A percentile compares a stretch with the other conserved stretches of the same genome.
phyloP scores from a whole-genome alignment of 2,888 invertebrate genomes.

The Lithophane socia region DNA sequence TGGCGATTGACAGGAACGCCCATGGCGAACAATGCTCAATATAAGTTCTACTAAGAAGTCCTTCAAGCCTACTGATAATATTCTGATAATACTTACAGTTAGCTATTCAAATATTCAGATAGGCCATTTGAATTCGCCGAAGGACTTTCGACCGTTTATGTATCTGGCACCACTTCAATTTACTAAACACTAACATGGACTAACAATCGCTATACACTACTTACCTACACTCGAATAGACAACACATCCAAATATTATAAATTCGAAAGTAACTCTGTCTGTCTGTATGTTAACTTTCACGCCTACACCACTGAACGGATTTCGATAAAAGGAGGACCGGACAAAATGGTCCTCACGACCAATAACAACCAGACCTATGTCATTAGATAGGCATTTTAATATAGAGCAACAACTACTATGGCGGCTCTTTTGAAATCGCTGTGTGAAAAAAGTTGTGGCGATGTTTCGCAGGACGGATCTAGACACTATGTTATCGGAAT shows the following conservation, averaged over 20 bases:
- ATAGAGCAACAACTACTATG: too few relatives aligned
- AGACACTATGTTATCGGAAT: too few relatives aligned
- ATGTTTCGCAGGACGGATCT: too few relatives aligned
- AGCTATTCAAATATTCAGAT: slow-evolving; percentile 26
- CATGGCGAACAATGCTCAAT: not conserved
- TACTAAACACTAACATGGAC: not conserved
- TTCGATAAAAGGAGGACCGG: too few relatives aligned
- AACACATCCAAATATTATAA: not conserved
- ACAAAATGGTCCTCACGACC: too few relatives aligned
- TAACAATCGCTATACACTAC: not conserved
- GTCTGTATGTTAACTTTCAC: too few relatives aligned
- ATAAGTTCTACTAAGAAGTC: slow-evolving; percentile 12
- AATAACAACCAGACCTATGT: too few relatives aligned
- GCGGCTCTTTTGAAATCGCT: too few relatives aligned
- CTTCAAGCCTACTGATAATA: slow-evolving; percentile 8
- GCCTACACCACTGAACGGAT: too few relatives aligned
- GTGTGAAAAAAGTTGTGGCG: too few relatives aligned
- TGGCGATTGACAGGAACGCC: not conserved
- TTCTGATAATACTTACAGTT: slow-evolving; percentile 6
- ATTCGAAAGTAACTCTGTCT: too few relatives aligned
- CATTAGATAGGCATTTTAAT: too few relatives aligned
- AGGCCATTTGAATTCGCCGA: slow-evolving; percentile 34
- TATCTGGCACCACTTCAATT: slow-evolving; percentile 23
- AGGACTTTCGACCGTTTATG: slow-evolving; percentile 30
- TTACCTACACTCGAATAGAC: not conserved